Base-by-base conservation (phyloP, 92 coral and sea anemone species). In the Porites cylindrica region DNA sequence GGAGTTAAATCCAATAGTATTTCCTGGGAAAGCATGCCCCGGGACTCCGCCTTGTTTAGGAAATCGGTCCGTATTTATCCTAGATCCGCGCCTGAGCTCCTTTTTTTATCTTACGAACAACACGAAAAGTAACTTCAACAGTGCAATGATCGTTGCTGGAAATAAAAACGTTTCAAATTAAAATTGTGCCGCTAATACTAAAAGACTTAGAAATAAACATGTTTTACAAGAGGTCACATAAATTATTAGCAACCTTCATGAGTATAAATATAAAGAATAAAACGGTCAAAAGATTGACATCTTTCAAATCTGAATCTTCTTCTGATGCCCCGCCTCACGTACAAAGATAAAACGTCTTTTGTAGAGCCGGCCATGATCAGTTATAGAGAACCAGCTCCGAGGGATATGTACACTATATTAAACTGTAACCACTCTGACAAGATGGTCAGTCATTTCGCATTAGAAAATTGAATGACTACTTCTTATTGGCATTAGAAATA, bases 331-430 rank as follows among this genome's bases (percentile, higher is more conserved):
- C 61, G 16, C 11, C 11, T 21, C 11, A 3, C 72, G 10, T 21
- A 13, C 72, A 24, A 67, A 23, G 11, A 56, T 67, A 24, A 10
- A 67, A 26, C 24, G 10, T 24, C 47, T 4, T 7, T 67, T 9
- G 24, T 10, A 9, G 24, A 23, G 17, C 38, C 38, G 12, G 24
- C 43, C 75, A 32, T 32, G 18, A 7, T 6, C 11, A 8, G 32
- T 38, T 70, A 62, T 62, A 47, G 72, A 67, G 72, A 67, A 13
- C 72, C 72, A 26, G 47, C 72, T 67, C 72, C 72, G 16, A 11
- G 14, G 61, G 61, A 10, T 67, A 18, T 67, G 16, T 66, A 56
- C 11, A 56, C 17, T 10, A n/a, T 67, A 66, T 66, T 8, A 67
- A 67, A 67, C 11, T 67, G 72, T 19, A 21, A 24, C 11, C 24